phyloP scores from a whole-genome alignment of 2,888 invertebrate species.

The Trypoxylon attenuatum region DNA sequence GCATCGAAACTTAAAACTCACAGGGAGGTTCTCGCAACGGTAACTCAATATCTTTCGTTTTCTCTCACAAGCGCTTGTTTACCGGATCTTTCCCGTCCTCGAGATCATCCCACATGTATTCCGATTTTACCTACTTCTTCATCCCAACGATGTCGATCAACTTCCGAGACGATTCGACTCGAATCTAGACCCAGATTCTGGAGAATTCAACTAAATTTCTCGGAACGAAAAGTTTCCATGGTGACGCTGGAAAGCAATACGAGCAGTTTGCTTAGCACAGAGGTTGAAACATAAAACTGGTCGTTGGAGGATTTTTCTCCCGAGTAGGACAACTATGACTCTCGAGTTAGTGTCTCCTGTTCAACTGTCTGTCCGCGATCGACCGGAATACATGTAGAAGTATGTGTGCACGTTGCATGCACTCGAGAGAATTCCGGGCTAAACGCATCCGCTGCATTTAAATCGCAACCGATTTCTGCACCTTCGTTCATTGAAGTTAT shows the following conservation, averaged over 20 bases:
- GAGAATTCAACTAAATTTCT: conserved; percentile 15
- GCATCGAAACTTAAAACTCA: not conserved
- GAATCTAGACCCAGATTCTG: no score
- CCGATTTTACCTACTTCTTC: no score
- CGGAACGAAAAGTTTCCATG: conserved; percentile 19
- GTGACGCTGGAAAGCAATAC: conserved; percentile 31
- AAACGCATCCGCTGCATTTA: no score
- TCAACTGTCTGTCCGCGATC: not conserved
- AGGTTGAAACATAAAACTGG: conserved; percentile 26
- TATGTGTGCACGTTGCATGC: no score
- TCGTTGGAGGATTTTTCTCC: conserved; percentile 13
- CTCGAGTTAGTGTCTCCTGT: conserved; percentile 18
- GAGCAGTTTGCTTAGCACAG: conserved; percentile 3
- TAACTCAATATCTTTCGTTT: not conserved
- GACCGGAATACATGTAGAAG: no score
- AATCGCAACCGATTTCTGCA: no score
- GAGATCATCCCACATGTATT: no score
- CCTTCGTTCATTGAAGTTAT: no score
- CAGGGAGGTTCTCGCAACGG: not conserved
- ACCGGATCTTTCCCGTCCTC: no score
- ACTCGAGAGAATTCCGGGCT: no score
- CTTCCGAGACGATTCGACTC: no score
- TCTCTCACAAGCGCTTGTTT: not conserved
- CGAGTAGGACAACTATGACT: conserved; percentile 1
- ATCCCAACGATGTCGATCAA: no score